Evolutionary conservation across 2,888 invertebrate genomes (phyloP), one percentile per base, ranked within the genome.

Genomic region (Perizoma flavofasciatum): DNA sequence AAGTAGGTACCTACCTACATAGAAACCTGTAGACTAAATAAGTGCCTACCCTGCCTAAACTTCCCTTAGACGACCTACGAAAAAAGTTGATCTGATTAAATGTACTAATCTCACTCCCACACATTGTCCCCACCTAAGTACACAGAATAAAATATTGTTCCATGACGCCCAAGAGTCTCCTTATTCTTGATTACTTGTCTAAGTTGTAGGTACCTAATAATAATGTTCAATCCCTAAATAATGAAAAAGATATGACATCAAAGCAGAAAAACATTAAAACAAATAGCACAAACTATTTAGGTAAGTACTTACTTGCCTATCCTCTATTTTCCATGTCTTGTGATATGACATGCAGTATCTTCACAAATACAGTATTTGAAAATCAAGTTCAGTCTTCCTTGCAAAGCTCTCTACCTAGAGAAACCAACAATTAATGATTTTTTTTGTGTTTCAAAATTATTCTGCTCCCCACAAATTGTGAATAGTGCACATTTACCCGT

Each of bases 401-500:
- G 72, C 73, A 72, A 75, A 79, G 70, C 79, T 82, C 76, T 50
- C 76, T 68, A 67, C 49, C 62, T 11, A 9, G 39, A 34, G 11
- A 46, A 11, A 37, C 46, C 34, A 33, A 5, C 9, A 35, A n/a
- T 45, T 55, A 39, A 48, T 11, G 35, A 61, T 40, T 49, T 60
- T 60, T 51, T 51, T 45, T 59, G 68, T 74, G 73, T 67, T 78
- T 79, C 70, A 70, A 79, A 78, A 76, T 72, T 75, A 70, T 75
- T 77, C 79, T 72, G 83, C 83, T 86, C 85, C 85, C 82, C 75
- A 72, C 73, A 77, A 78, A 77, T 83, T 84, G 82, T 84, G 85
- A 81, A 77, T 82, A 81, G 73, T 78, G 87, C 89, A 89, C 89
- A 75, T 86, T 86, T 82, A 83, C 78, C 84, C 83, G 82, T 86